Evolutionary conservation across 2,888 invertebrate genomes (phyloP), one percentile per base, ranked within the genome.

Genomic region (Tenthredo distinguenda): DNA sequence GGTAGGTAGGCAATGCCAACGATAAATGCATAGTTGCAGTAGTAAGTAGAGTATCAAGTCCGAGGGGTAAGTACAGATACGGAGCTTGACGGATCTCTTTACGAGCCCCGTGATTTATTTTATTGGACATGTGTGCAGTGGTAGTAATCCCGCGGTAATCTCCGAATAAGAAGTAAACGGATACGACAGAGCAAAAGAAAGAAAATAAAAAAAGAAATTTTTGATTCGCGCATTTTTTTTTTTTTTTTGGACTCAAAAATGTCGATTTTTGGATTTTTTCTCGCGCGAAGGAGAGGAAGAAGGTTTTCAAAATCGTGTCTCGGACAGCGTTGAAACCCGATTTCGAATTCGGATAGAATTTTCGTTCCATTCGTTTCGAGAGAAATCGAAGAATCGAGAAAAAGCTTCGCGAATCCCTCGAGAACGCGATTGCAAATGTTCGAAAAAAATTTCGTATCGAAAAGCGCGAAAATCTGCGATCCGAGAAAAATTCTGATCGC

Each of bases 21-120:
- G 34, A 68, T 68, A 68, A 68, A 68, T 68, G 68, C 68, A 68
- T 68, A 68, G 68, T 68, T 68, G 34, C 21, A 31, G 12, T 34
- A 55, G 62, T 62, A 62, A 62, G 62, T 26, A 26, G 62, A 26
- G 62, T 68, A 68, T 18, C 34, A 68, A 62, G 68, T 68, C 34
- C 34, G 68, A 68, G 68, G 68, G 26, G 26, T 26, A 26, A 0
- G 68, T 68, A 34, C 10, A 26, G 34, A 34, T 18, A 26, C 34
- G 68, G 68, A 34, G 55, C 68, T 68, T 91, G 91, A 91, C 91
- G 91, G 91, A 91, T 91, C 90, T 87, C 91, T 92, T 92, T 92
- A 92, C 91, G 92, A 92, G 91, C 87, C 87, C 85, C 85, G 91
- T 91, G 92, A 92, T 92, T 92, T 92, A 92, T 91, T 91, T 91